Evolutionary conservation across 2,888 invertebrate species (phyloP).

Genomic region (Yponomeuta malinellus): DNA sequence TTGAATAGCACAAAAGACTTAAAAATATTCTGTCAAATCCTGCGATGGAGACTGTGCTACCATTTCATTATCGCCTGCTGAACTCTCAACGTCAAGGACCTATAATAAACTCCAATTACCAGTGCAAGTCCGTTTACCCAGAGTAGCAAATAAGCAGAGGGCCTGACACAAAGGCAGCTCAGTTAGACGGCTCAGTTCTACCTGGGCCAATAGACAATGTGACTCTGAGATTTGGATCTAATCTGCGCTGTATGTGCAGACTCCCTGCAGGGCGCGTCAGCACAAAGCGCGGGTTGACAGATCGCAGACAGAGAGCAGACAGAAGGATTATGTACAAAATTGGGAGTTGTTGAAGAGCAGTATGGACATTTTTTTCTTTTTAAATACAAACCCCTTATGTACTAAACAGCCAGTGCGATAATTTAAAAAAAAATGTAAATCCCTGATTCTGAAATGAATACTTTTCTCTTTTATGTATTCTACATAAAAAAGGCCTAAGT

Average conservation of each 20-base stretch:
- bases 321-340: neutral
- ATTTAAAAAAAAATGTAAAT: too few species aligned
- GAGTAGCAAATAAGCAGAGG: too few species aligned
- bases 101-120: neutral
- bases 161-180: too few species aligned
- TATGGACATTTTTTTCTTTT: too few species aligned
- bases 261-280: constrained; percentile 61
- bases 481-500: too few species aligned
- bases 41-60: neutral
- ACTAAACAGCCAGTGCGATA: too few species aligned
- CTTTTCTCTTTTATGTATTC: too few species aligned
- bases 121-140: neutral
- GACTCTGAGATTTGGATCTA: constrained; percentile 67
- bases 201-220: constrained; percentile 68
- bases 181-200: constrained; percentile 30
- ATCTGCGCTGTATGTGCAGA: constrained; percentile 65
- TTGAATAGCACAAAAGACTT: neutral
- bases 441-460: too few species aligned
- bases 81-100: too few species aligned
- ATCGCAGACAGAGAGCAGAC: constrained; percentile 25
- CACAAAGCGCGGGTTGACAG: constrained; percentile 75
- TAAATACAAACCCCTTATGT: too few species aligned
- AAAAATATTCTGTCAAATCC: neutral
- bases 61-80: too few species aligned
- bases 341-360: too few species aligned